Conservation (phyloP, 2,888 invertebrate species). For the Brenthis hecate region DNA sequence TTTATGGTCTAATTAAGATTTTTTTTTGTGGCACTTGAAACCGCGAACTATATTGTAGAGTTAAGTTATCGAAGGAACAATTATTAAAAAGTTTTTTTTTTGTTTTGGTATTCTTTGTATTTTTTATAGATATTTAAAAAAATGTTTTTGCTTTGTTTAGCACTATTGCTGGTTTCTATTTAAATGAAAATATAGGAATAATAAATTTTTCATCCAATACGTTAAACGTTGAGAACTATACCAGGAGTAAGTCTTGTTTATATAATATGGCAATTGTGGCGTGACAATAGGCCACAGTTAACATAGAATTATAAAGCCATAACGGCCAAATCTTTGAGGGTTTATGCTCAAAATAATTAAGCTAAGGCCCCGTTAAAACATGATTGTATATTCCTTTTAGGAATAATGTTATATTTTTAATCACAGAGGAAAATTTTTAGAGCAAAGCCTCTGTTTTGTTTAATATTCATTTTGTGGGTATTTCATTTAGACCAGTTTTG, state of each 20-base stretch:
- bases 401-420: conserved; percentile 25
- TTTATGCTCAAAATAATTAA: conserved; percentile 72
- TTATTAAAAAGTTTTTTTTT: too few species aligned
- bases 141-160: too few species aligned
- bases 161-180: too few species aligned
- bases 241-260: not conserved
- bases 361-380: conserved; percentile 45
- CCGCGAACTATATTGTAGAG: too few species aligned
- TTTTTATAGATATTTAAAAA: too few species aligned
- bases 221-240: too few species aligned
- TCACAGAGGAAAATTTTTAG: conserved; percentile 18
- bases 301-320: conserved; percentile 68
- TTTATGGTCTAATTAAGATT: too few species aligned
- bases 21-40: too few species aligned
- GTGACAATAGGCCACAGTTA: conserved; percentile 61
- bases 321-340: conserved; percentile 70
- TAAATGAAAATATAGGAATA: too few species aligned
- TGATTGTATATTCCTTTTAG: conserved; percentile 23
- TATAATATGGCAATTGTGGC: conserved; percentile 48
- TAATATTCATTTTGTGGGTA: conserved; percentile 22
- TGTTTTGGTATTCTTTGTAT: too few species aligned
- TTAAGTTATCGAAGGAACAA: too few species aligned
- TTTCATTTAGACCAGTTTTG: conserved; percentile 20
- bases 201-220: too few species aligned
- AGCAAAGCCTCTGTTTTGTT: conserved; percentile 19